These are phyloP conservation scores for Chlorops oryzae DNA, from an alignment of 1,140 invertebrate species.

Conservation along the genomic window DNA sequence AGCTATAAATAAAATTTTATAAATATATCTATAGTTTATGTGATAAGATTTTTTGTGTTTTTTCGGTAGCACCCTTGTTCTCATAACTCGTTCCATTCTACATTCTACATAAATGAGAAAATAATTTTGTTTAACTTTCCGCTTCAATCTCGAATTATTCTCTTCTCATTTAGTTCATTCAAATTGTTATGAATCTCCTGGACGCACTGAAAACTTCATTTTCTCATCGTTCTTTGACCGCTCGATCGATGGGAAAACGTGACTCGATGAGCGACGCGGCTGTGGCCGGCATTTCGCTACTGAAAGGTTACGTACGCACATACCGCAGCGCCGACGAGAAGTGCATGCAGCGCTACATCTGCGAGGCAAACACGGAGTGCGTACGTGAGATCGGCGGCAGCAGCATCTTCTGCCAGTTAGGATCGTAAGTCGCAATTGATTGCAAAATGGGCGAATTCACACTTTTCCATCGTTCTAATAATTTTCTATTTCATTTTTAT, in stretches of 20 bases:
- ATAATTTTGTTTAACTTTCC: too few species aligned
- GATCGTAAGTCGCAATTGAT: constrained; percentile 67
- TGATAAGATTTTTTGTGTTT: too few species aligned
- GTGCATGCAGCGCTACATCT: constrained; percentile 76
- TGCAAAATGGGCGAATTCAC: neutral
- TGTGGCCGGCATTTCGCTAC: constrained; percentile 74
- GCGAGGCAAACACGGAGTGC: constrained; percentile 83
- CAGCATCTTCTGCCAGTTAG: constrained; percentile 83
- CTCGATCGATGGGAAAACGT: constrained; percentile 73
- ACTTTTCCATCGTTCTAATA: neutral
- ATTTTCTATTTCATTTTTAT: neutral
- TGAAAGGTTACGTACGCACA: constrained; percentile 82
- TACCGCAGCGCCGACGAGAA: constrained; percentile 72
- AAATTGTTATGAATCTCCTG: constrained; percentile 81
- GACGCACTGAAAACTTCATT: constrained; percentile 86
- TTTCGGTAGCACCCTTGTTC: too few species aligned
- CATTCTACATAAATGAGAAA: too few species aligned
- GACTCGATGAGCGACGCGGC: constrained; percentile 81
- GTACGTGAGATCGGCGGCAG: constrained; percentile 73
- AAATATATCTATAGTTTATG: too few species aligned
- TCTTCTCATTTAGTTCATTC: constrained; percentile 66
- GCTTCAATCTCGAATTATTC: constrained; percentile 21
- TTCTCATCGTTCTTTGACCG: constrained; percentile 76
- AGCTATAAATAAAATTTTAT: too few species aligned
- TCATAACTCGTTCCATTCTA: too few species aligned